Base-by-base conservation (phyloP, 2,797 vertebrate species). In the Stomatorhinus walkeri region DNA sequence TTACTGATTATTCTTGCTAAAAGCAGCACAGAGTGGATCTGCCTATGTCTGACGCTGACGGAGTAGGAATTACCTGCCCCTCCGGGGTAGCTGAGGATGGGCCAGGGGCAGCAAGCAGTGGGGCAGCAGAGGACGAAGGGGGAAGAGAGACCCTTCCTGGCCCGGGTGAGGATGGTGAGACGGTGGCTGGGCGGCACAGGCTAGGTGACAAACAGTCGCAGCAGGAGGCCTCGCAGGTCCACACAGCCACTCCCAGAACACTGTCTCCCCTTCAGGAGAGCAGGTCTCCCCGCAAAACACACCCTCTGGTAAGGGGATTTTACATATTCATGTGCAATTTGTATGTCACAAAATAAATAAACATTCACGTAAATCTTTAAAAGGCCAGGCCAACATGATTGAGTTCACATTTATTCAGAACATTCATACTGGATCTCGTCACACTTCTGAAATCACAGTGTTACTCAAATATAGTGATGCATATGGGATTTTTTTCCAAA, bases 301-400 rank as follows among this genome's bases (percentile, higher is more conserved):
- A 97, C 28, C 89, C 95, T 0, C 88, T 98, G 0, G 97, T 97
- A 92, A 95, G 94, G 32, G 48, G 12, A 64, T 32, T 43, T 19
- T 24, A 46, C 46, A 76, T 52, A 68, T 49, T 40, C 48, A 72
- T 72, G 28, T 72, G 28, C 28, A 14, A 72, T 72, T 36, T 14
- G 22, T 32, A 72, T 72, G 10, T 72, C 64, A 72, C 64, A 2
- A 28, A 72, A 72, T 32, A 68, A 68, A 32, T 68, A 72, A 32
- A 68, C 24, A 28, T 12, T 32, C 24, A 68, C 5, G 28, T 72
- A 72, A 72, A 32, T 32, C 64, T 72, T 5, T 72, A 72, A 72
- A 72, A 72, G 4, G 24, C 9, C 24, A 14, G 12, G 24, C 61
- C 32, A 4, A 28, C 24, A 68, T 68, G 61, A 68, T 68, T 68